Conservation (phyloP, 2,888 invertebrate genomes). For the Aphelenchoides bicaudatus region DNA sequence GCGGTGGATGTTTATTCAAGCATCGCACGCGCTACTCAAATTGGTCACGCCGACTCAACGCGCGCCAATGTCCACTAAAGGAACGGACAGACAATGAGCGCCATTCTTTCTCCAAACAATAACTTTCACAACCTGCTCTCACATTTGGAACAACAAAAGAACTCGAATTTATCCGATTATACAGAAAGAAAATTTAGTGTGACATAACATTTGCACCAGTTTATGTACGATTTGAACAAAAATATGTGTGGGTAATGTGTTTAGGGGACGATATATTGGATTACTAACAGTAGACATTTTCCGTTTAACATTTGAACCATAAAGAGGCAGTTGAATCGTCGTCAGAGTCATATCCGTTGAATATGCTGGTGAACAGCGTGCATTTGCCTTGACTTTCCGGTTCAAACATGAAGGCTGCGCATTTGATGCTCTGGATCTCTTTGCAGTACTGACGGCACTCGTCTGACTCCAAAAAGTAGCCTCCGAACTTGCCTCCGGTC, state of each 20-base stretch:
- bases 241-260: conserved; percentile 1
- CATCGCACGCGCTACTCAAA: no score
- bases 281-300: conserved; percentile 1
- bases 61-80: no score
- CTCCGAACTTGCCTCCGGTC: conserved; percentile 19
- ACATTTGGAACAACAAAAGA: no score
- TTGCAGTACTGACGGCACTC: conserved; percentile 17
- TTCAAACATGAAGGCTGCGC: conserved; percentile 29
- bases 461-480: conserved; percentile 16
- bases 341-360: conserved; percentile 6
- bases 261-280: neutral
- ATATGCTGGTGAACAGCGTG: conserved; percentile 23
- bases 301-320: conserved; percentile 24
- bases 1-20: no score
- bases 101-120: no score
- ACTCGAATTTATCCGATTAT: no score
- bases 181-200: no score
- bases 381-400: conserved; percentile 30
- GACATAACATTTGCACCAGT: conserved; percentile 13
- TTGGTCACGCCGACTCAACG: no score
- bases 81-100: no score
- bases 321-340: conserved; percentile 9
- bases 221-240: conserved; percentile 3
- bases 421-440: conserved; percentile 7
- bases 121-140: no score